Conservation (phyloP, 1,140 invertebrate species). For the Drosophila repletoides region DNA sequence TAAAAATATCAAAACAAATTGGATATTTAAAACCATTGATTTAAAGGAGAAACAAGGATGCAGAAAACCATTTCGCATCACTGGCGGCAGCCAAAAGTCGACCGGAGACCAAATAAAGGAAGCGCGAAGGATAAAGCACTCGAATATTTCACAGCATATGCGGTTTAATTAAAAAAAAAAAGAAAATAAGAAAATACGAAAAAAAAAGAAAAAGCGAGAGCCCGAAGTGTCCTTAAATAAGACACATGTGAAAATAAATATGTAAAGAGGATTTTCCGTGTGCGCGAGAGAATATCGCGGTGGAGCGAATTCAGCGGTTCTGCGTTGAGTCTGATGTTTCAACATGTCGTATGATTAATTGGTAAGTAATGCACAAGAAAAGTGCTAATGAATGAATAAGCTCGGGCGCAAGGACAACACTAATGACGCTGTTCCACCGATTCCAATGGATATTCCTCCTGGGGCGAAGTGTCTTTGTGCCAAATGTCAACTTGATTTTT, state of each 20-base stretch:
- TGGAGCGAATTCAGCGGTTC: neutral
- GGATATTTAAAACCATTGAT: no score
- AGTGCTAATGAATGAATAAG: slow-evolving; percentile 5
- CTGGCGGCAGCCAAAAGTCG: neutral
- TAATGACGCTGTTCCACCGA: slow-evolving; percentile 8
- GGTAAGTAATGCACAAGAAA: slow-evolving; percentile 13
- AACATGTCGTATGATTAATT: slow-evolving; percentile 34
- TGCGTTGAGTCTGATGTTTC: neutral
- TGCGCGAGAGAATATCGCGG: neutral
- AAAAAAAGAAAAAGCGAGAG: no score
- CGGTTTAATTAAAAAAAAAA: slow-evolving; percentile 4
- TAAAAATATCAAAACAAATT: no score
- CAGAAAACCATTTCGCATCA: no score
- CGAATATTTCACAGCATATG: neutral
- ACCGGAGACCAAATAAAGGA: neutral
- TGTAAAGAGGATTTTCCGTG: neutral
- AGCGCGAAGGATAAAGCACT: no score
- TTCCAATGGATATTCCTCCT: neutral
- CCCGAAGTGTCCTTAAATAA: neutral
- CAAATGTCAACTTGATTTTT: slow-evolving; percentile 42
- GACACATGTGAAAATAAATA: neutral
- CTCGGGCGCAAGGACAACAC: neutral
- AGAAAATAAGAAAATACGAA: no score
- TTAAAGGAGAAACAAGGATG: no score
- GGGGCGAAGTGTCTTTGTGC: neutral